Evolutionary conservation across 2,113 vertebrate species (phyloP), one percentile per base, ranked within the genome.

Genomic region (Apodemus speciosus): DNA sequence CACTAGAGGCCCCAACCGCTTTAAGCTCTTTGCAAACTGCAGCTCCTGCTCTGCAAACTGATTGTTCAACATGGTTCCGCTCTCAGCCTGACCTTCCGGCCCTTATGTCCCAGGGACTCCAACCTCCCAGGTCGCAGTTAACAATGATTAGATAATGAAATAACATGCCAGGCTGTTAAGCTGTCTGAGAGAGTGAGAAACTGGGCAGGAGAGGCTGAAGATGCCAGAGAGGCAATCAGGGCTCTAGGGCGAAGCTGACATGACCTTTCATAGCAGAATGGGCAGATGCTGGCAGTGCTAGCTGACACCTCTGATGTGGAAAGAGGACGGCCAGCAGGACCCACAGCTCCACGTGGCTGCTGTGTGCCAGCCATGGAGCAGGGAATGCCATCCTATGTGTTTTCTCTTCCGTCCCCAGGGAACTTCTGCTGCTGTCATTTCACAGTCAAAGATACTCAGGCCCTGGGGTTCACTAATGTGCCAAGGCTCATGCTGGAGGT

Each of bases 301-400:
- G 51, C 3, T 62, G 35, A 43, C 8, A 21, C 51, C 71, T 76
- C 60, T 21, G 73, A n/a, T 0, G 3, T 18, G 79, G 38, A 4
- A 64, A 83, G 62, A 83, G 43, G 3, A 16, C 3, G 0, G n/a
- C 7, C 6, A 9, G n/a, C 18, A 43, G 30, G 21, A n/a, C 7
- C 1, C 0, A 13, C 18, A 2, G 62, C 18, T 66, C 6, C 30
- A 6, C 4, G 30, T 6, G 3, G 27, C 3, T 15, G 30, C 27
- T 2, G 7, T 9, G 21, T 16, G 32, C 66, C 23, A 6, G 69
- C 13, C 7, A 1, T 32, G 38, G 3, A 58, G 1, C 35, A 73
- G 25, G 75, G 2, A 43, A 14, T 14, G 1, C 2, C 43, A 15
- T 10, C 2, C 2, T 18, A 2, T 1, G 11, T 6, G 20, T 18